Percentiles rank a stretch among this genome's conserved stretches.
phyloP scores from a whole-genome alignment of 2,888 invertebrate species.

The Rhagonycha lutea region DNA sequence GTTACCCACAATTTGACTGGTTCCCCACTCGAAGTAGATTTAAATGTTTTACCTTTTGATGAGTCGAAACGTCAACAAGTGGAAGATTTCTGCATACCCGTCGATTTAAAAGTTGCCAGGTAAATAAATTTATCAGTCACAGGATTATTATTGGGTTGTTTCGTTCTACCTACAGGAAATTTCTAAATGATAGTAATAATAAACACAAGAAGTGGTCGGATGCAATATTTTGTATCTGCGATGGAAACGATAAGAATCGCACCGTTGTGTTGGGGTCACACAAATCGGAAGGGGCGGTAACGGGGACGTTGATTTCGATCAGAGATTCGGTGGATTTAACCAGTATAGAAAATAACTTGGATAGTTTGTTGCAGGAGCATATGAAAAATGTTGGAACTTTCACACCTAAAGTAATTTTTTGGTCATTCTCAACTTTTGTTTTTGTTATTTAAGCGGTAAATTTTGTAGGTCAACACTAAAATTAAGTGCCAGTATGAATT shows the following conservation, averaged over 20 bases:
- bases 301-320: not conserved
- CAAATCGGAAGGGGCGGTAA: not conserved
- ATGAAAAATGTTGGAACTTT: not conserved
- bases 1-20: constrained; percentile 59
- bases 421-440: not conserved
- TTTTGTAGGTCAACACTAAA: constrained; percentile 13
- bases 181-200: not conserved
- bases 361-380: not conserved
- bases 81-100: constrained; percentile 51
- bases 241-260: not conserved
- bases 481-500: constrained; percentile 18
- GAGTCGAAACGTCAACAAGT: constrained; percentile 58
- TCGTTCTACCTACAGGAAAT: not conserved
- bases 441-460: not conserved
- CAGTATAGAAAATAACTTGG: not conserved
- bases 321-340: not conserved
- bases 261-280: not conserved
- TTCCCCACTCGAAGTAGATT: constrained; percentile 59
- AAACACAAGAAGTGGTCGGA: not conserved
- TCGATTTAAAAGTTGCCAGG: constrained; percentile 51
- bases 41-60: constrained; percentile 44
- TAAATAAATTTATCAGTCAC: not conserved
- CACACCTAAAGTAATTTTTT: not conserved
- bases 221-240: not conserved
- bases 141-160: not conserved